Evolutionary conservation across 2,797 vertebrate genomes (phyloP), one percentile per base, ranked within the genome.

Genomic region (Sparus aurata): DNA sequence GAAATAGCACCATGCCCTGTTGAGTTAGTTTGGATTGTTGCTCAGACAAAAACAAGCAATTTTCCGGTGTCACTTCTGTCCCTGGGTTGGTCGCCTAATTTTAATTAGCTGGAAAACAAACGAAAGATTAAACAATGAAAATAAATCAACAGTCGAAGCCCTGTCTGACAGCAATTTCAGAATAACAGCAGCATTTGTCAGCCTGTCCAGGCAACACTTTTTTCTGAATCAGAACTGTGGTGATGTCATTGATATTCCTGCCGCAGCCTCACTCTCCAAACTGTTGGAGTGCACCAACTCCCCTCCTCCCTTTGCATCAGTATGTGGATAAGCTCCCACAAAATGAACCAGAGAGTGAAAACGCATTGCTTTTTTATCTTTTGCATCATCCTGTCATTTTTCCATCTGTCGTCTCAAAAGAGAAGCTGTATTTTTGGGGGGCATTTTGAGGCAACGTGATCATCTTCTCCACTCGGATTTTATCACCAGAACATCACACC

Each of bases 401-500:
- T 65, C 72, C 72, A 54, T 68, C 55, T 9, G 41, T 55, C 62
- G 54, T 60, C 61, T 79, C 27, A 59, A 73, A 82, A 55, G n/a
- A 78, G 65, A 74, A 43, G 47, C 43, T 61, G 13, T 7, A 13
- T 59, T 64, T 70, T 54, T 49, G 45, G 30, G 30, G 30, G n/a
- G 67, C 61, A 34, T 73, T 75, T 23, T 8, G n/a, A 77, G 27
- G 71, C 67, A 45, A 78, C 47, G 41, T 4, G 63, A 79, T 64
- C 64, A 58, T 82, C 73, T 52, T 22, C 43, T 77, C 66, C 65
- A 41, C 45, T 54, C 60, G 22, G 57, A 66, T 69, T 70, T 64
- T 71, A 81, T 55, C 20, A 86, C 22, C 64, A 71, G 85, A 82
- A 81, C 78, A 64, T 54, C 73, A 82, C 90, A 83, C 78, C 85